Base-by-base conservation (phyloP, 1,140 invertebrate genomes). In the Drosophila malerkotliana region DNA sequence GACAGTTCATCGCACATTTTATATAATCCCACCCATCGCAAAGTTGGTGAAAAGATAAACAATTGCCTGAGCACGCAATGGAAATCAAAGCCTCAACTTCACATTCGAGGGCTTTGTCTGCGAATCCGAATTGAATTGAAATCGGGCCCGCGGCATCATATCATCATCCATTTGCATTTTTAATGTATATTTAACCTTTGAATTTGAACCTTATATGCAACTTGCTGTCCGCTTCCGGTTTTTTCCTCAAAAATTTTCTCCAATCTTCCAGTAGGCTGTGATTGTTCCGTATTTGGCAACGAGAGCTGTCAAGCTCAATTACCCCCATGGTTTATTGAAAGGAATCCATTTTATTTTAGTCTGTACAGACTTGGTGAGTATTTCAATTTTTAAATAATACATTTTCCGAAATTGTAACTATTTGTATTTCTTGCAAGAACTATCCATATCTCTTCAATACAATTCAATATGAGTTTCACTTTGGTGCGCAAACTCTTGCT, bases 1-100 rank as follows among this genome's bases (percentile, higher is more conserved):
- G 9, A 32, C 47, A 63, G 63, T 63, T 67, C 63, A 67, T 52
- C 60, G 63, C 59, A 64, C 60, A 64, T 15, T 67, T 67, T 64
- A 52, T 67, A 53, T 67, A 67, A 67, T 67, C 59, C 48, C 10
- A 26, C 24, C 54, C 72, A 59, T 15, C 18, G 41, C 6, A 44
- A 14, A 44, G 15, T 44, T 9, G n/a, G 41, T 5, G 15, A 7
- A 44, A 44, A 14, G 15, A 14, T 8, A 49, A 41, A 56, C 75
- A 80, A 80, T 82, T 82, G 79, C 64, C 59, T 64, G 59, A 30
- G 48, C 68, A 81, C 73, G 79, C 73, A 82, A 82, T 69, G 57
- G 49, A 64, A 77, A 73, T 58, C 52, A 77, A 51, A 63, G 77
- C 74, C 77, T 82, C 68, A 82, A 72, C n/a, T 53, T 21, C 39